Conservation (phyloP, 2,888 invertebrate species). For the Gortyna flavago region DNA sequence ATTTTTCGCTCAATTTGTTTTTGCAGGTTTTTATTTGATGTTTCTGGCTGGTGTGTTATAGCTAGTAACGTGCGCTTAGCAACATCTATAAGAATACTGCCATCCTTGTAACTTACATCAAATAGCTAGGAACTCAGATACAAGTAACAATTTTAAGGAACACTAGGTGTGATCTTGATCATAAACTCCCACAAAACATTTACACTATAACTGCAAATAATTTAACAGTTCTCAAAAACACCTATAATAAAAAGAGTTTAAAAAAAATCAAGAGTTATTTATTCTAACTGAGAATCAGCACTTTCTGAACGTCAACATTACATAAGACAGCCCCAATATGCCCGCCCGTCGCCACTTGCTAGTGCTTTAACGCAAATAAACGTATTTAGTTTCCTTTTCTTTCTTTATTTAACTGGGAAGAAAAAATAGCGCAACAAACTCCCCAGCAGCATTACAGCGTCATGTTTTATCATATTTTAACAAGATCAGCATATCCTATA, state of each 20-base stretch:
- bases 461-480: not conserved
- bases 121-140: not conserved
- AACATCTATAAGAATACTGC: not conserved
- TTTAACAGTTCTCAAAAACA: not conserved
- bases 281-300: not conserved
- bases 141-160: not conserved
- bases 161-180: not conserved
- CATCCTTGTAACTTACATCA: not conserved
- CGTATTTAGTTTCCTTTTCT: too few species aligned
- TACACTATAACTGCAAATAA: not conserved
- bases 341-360: not conserved
- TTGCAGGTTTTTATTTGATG: not conserved
- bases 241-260: too few species aligned
- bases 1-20: slow-evolving; percentile 19
- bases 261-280: not conserved
- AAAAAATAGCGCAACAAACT: not conserved
- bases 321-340: not conserved
- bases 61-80: too few species aligned
- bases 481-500: not conserved
- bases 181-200: not conserved
- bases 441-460: too few species aligned
- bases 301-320: not conserved
- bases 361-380: too few species aligned
- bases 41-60: not conserved
- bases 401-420: not conserved